Conservation (phyloP, 2,888 invertebrate species). For the Apocheima hispidaria region DNA sequence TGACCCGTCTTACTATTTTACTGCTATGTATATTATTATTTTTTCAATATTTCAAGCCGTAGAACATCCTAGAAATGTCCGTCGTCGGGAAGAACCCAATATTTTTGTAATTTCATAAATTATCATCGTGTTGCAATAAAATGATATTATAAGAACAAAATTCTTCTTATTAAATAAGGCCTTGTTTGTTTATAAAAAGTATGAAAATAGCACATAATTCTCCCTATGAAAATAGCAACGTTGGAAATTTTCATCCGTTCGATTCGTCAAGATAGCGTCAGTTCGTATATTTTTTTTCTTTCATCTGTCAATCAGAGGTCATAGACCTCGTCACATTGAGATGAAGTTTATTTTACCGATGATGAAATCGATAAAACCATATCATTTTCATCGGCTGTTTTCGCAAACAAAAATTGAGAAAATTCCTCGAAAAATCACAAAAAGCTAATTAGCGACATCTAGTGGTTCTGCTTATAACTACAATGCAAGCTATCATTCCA, state of each 20-base stretch:
- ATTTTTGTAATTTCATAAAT: too few species aligned
- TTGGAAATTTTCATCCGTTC: constrained; percentile 14
- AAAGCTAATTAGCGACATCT: background rate
- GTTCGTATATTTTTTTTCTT: too few species aligned
- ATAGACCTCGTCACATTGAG: constrained; percentile 13
- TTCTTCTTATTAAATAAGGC: too few species aligned
- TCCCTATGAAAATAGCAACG: background rate
- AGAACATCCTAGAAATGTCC: too few species aligned
- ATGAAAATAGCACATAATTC: too few species aligned
- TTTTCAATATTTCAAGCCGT: too few species aligned
- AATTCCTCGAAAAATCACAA: background rate
- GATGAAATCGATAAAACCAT: background rate
- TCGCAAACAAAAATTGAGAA: background rate
- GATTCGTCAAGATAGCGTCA: constrained; percentile 23
- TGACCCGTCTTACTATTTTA: too few species aligned
- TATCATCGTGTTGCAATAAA: too few species aligned
- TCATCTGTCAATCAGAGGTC: constrained; percentile 9
- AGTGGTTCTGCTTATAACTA: background rate
- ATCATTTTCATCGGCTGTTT: too few species aligned
- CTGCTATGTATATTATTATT: too few species aligned
- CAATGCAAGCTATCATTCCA: background rate
- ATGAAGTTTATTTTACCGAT: background rate
- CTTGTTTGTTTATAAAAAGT: background rate
- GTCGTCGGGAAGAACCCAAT: too few species aligned
- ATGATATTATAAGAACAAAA: too few species aligned